Conservation (phyloP, 2,113 vertebrate genomes). For the Epinephelus cyanopodus region DNA sequence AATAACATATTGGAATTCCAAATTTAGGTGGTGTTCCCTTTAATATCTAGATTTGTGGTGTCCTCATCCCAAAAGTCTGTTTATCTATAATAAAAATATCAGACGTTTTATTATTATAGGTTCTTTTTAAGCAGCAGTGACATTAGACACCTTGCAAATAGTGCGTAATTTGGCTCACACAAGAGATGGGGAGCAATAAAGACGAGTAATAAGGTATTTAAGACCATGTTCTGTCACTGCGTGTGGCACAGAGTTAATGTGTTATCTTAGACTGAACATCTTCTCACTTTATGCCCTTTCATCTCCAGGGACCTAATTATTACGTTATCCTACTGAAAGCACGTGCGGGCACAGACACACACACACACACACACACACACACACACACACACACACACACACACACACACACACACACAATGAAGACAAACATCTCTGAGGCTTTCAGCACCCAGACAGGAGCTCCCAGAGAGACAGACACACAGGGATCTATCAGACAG, state of each 20-base stretch:
- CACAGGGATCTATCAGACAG: conserved; percentile 1
- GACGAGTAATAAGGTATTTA: conserved; percentile 34
- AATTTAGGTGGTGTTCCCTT: no score
- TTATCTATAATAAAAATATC: no score
- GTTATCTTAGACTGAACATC: conserved; percentile 45
- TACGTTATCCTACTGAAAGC: conserved; percentile 37
- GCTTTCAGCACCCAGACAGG: conserved; percentile 64
- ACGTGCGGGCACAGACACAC: neutral
- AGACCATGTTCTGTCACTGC: neutral
- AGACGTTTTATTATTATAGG: neutral
- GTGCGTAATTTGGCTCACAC: neutral
- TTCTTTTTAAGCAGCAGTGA: neutral
- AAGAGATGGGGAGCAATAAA: conserved; percentile 8
- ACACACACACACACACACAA: neutral
- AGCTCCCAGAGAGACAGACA: conserved; percentile 54
- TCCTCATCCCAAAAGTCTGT: neutral
- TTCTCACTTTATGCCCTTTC: conserved; percentile 49
- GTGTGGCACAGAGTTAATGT: conserved; percentile 27
- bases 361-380: conserved; percentile 3
- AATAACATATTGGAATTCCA: no score
- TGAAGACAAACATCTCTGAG: conserved; percentile 62
- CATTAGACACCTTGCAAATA: neutral
- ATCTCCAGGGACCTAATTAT: conserved; percentile 69
- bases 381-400: conserved; percentile 3
- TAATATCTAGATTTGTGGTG: neutral